A percentile compares a stretch with the other conserved stretches of the same genome.
Conservation (phyloP, 2,113 vertebrate species). For the Hucho hucho region DNA sequence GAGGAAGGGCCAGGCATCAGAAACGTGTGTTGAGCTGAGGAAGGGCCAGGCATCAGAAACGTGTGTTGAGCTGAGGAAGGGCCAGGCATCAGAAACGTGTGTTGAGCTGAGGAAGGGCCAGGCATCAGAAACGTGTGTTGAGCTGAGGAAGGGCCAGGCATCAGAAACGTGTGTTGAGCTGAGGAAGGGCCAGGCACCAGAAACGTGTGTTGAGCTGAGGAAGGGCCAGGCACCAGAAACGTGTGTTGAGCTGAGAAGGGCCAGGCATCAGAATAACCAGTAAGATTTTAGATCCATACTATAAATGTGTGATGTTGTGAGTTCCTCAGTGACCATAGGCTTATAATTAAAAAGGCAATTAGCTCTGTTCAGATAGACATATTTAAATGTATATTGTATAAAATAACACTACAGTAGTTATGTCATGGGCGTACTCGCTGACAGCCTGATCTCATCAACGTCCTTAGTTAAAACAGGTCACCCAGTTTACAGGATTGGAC, state of each 20-base stretch:
- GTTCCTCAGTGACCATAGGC: neutral
- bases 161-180: neutral
- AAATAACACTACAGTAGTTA: no score
- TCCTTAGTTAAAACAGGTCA: slow-evolving; percentile 46
- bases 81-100: no score
- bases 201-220: neutral
- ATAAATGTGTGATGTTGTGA: neutral
- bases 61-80: no score
- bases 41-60: neutral
- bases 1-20: no score
- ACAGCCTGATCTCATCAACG: slow-evolving; percentile 50
- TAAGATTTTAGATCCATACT: neutral
- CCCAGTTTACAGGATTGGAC: slow-evolving; percentile 60
- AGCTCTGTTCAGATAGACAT: neutral
- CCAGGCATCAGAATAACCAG: neutral
- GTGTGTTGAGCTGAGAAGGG: neutral
- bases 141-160: neutral
- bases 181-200: neutral
- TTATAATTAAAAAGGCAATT: neutral
- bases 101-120: neutral
- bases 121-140: no score
- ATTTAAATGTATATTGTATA: neutral
- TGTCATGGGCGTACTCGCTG: neutral
- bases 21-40: no score
- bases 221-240: no score